Conservation (phyloP, 2,113 vertebrate genomes). For the Onychostruthus taczanowskii region DNA sequence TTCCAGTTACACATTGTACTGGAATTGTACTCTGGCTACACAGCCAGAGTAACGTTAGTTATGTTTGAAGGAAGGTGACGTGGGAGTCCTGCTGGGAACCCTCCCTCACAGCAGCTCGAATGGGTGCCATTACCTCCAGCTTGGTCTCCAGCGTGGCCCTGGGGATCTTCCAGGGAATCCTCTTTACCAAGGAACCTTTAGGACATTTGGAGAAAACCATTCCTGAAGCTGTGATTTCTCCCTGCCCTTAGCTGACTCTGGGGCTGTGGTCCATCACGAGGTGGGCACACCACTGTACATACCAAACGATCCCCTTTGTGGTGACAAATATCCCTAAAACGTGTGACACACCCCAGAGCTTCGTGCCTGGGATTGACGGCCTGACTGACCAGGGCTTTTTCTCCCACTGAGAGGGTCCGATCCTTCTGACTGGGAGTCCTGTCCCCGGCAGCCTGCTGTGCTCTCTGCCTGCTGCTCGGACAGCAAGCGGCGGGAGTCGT, state of each 20-base stretch:
- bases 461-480: accelerated
- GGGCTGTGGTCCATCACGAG: not conserved
- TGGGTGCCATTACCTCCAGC: not conserved
- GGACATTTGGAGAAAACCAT: not conserved
- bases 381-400: not conserved
- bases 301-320: not conserved
- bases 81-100: not conserved
- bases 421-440: not conserved
- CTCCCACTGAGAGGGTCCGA: not conserved
- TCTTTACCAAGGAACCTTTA: not conserved
- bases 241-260: not conserved
- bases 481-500: not conserved
- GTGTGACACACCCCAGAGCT: not conserved
- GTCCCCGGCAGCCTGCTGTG: not conserved
- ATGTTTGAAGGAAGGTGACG: not conserved
- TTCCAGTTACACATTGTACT: not conserved
- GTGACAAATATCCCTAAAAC: not conserved
- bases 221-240: not conserved
- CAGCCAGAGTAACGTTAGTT: not conserved
- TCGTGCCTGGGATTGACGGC: not conserved
- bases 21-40: not conserved
- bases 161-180: not conserved
- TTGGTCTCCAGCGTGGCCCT: not conserved
- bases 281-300: not conserved
- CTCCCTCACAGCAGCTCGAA: not conserved